Evolutionary conservation across 1,140 invertebrate genomes (phyloP).

Genomic region (Bursaphelenchus mucronatus): DNA sequence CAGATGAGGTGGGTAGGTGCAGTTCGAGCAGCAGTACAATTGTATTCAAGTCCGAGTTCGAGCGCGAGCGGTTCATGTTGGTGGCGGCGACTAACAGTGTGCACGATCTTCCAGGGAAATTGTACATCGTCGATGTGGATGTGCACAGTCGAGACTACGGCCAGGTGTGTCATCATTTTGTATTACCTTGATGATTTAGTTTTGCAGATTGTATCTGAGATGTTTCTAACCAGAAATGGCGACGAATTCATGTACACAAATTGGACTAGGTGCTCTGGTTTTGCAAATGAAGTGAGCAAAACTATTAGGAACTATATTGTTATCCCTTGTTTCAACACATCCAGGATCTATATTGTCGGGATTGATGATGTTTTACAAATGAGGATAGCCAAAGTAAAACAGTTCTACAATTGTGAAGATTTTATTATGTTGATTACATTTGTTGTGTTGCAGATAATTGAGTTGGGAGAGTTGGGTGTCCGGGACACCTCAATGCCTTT

Average conservation of each 20-base stretch:
- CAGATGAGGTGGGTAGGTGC: constrained; percentile 31
- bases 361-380: constrained; percentile 28
- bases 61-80: constrained; percentile 41
- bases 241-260: constrained; percentile 32
- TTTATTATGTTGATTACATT: too few species aligned
- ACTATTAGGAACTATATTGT: constrained; percentile 17
- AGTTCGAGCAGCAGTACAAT: constrained; percentile 3
- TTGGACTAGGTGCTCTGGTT: constrained; percentile 24
- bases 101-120: constrained; percentile 27
- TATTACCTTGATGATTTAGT: constrained; percentile 1
- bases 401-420: constrained; percentile 17
- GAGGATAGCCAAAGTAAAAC: constrained; percentile 28
- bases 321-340: constrained; percentile 41
- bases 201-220: constrained; percentile 14
- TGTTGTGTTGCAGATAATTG: constrained; percentile 11
- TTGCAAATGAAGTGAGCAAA: constrained; percentile 16
- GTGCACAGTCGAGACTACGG: constrained; percentile 37
- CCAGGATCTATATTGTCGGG: constrained; percentile 34
- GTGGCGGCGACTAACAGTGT: constrained; percentile 23
- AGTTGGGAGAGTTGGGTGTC: constrained; percentile 19
- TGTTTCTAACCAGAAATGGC: constrained; percentile 21
- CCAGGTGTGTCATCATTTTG: constrained; percentile 24
- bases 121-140: constrained; percentile 39
- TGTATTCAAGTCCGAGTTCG: constrained; percentile 44
- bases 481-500: constrained; percentile 15